Conservation (phyloP, 2,888 invertebrate species). For the Axea sp. region DNA sequence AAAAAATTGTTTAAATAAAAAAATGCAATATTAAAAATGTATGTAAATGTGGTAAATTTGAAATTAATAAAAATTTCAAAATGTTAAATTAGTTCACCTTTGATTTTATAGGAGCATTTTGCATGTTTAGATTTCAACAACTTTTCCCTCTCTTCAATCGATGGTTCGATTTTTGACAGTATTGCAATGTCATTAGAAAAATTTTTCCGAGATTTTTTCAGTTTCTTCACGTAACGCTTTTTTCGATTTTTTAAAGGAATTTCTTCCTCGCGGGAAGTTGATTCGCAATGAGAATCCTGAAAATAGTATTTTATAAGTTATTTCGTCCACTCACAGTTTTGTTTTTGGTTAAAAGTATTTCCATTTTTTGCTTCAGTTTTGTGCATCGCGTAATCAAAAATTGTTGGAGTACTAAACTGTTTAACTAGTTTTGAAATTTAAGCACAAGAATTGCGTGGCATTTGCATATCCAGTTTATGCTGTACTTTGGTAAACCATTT, state of each 20-base stretch:
- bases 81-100: no score
- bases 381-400: no score
- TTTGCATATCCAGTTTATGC: neutral
- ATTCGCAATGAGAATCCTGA: conserved; percentile 41
- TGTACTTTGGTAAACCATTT: neutral
- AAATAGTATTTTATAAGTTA: no score
- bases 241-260: conserved; percentile 18
- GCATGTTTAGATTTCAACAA: conserved; percentile 16
- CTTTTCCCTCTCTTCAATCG: conserved; percentile 37
- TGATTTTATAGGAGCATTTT: neutral
- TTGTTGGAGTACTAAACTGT: no score
- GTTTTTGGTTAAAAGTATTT: no score
- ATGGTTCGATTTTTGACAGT: conserved; percentile 47
- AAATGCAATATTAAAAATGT: no score
- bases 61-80: no score
- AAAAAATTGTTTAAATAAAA: no score
- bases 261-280: conserved; percentile 25
- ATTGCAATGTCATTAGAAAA: conserved; percentile 15
- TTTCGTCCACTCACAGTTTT: no score
- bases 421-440: neutral
- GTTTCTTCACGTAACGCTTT: conserved; percentile 28
- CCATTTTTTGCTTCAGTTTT: no score
- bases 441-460: neutral
- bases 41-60: no score
- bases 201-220: conserved; percentile 34